Evolutionary conservation across 2,888 invertebrate genomes (phyloP).

Genomic region (Oligia latruncula): DNA sequence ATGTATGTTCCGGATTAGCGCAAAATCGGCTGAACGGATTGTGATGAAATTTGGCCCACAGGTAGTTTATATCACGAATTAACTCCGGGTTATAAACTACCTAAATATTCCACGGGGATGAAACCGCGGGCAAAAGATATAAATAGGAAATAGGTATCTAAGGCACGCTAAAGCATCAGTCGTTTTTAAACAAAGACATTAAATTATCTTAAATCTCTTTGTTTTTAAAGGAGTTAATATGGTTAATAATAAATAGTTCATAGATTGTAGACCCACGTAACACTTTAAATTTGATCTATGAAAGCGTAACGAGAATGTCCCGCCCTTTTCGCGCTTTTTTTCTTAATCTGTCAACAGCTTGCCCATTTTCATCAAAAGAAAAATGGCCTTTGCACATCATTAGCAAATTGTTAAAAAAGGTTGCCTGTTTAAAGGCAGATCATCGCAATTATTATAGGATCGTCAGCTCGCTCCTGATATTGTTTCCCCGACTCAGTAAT

Average conservation of each 20-base stretch:
- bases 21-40: neutral
- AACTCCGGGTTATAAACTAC: neutral
- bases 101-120: neutral
- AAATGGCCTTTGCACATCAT: constrained; percentile 47
- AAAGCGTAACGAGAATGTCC: constrained; percentile 5
- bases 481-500: constrained; percentile 72
- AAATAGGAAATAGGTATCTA: neutral
- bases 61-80: neutral
- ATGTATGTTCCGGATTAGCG: neutral
- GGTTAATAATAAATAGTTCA: neutral
- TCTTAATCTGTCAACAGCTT: constrained; percentile 38
- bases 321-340: neutral
- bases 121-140: neutral
- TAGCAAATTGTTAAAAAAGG: constrained; percentile 55
- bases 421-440: constrained; percentile 46
- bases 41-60: neutral
- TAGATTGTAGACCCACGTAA: neutral
- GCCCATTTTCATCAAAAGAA: constrained; percentile 43
- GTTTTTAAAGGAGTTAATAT: neutral
- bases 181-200: neutral
- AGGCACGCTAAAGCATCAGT: neutral
- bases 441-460: constrained; percentile 64
- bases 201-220: too few relatives aligned
- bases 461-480: constrained; percentile 65
- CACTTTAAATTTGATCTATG: neutral